These are phyloP conservation scores for Microtus richardsoni DNA, from an alignment of 2,113 vertebrate genomes.

Conservation along the genomic window DNA sequence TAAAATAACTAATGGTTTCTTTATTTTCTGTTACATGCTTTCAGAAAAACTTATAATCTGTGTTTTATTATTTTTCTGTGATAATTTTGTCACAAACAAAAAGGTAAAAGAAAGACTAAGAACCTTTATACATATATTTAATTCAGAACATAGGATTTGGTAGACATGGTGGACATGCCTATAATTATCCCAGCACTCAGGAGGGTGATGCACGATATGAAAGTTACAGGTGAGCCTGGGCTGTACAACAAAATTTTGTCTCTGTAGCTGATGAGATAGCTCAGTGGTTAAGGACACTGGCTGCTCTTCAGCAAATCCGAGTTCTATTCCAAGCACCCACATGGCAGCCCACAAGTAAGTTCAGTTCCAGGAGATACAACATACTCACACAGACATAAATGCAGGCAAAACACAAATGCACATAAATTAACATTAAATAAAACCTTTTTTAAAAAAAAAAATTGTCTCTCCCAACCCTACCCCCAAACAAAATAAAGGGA, in stretches of 20 bases:
- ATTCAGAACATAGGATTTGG: not conserved
- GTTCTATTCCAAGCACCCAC: not conserved
- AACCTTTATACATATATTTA: slow-evolving; percentile 12
- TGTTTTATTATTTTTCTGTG: slow-evolving; percentile 13
- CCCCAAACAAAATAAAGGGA: not conserved
- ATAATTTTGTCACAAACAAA: slow-evolving; percentile 8
- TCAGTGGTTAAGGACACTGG: not conserved
- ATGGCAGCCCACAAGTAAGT: not conserved
- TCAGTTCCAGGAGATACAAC: not conserved
- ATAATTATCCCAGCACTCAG: not conserved
- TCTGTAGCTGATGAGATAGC: not conserved
- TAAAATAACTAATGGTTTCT: not conserved
- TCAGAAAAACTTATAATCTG: slow-evolving; percentile 22
- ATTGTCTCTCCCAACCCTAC: not conserved
- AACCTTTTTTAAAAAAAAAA: not conserved
- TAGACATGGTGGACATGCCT: not conserved
- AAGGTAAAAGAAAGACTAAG: not conserved
- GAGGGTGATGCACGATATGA: not conserved
- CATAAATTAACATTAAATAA: not conserved
- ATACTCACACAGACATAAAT: not conserved
- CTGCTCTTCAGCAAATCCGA: not conserved
- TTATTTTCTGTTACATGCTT: slow-evolving; percentile 11
- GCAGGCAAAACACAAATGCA: not conserved
- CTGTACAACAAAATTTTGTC: not conserved
- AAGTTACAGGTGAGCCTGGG: not conserved